Base-by-base conservation (phyloP, 1,140 invertebrate genomes). In the Choristoneura fumiferana region DNA sequence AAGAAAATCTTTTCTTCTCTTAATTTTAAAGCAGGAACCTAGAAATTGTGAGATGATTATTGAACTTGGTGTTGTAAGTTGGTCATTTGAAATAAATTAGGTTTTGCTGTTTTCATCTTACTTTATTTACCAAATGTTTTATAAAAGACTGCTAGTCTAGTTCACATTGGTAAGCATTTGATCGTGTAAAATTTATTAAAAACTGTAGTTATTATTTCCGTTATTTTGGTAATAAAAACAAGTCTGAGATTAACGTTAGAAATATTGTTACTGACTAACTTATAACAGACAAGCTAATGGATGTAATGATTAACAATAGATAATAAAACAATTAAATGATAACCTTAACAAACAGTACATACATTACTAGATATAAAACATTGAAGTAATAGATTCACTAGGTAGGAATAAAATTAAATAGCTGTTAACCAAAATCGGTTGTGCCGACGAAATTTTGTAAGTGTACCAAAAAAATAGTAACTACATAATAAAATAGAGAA, bases 401-500 rank as follows among this genome's bases (percentile, higher is more conserved):
- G 43, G 22, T 49, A 49, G 22, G 12, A 12, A 49, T 49, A 49
- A 29, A 49, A 49, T 49, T 29, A 22, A 54, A 67, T 67, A 67
- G 61, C 14, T 34, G 18, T 57, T 29, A 63, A 67, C 43, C 52
- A 62, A 63, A 62, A 64, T 75, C 17, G 69, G 63, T 70, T 74
- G 69, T 71, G 66, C 71, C 61, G 40, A 66, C 39, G 63, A 49
- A 17, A 54, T 66, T 61, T 62, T 65, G 57, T 54, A 63, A 66
- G 43, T 49, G 17, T 49, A 49, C 38, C 37, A 58, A 54, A 52
- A 53, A 58, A 36, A 43, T 57, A 49, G 43, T 49, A 29, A 29
- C 18, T 49, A 49, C 43, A 49, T 49, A 12, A 49, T 49, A 49
- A 29, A 49, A 29, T 49, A 12, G 14, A 49, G 12, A 49, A 49